Percentiles rank a stretch among this genome's conserved stretches.
Evolutionary conservation across 1,140 invertebrate genomes (phyloP).

Genomic region (Meloidogyne floridensis): DNA sequence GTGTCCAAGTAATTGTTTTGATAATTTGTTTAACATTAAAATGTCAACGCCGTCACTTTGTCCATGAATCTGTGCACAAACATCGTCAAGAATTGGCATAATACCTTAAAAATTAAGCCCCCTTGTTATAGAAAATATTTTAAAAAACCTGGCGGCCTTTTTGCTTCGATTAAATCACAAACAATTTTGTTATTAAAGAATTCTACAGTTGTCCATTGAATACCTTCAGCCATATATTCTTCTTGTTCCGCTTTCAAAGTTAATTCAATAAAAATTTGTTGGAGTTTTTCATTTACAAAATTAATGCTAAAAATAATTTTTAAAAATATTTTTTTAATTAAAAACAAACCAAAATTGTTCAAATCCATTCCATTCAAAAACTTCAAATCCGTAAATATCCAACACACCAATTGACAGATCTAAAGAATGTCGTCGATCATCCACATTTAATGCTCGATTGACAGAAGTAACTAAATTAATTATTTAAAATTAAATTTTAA

Average conservation of each 20-base stretch:
- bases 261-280: conserved; percentile 79
- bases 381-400: conserved; percentile 76
- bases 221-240: conserved; percentile 76
- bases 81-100: conserved; percentile 76
- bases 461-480: conserved; percentile 54
- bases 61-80: conserved; percentile 77
- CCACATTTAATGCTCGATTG: conserved; percentile 62
- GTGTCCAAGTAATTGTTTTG: conserved; percentile 69
- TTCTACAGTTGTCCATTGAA: conserved; percentile 77
- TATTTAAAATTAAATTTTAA: background rate
- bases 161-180: conserved; percentile 74
- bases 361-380: conserved; percentile 73
- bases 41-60: conserved; percentile 69
- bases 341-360: conserved; percentile 64
- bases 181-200: conserved; percentile 79
- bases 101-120: conserved; percentile 67
- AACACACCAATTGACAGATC: conserved; percentile 70
- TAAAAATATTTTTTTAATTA: background rate
- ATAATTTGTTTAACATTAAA: conserved; percentile 71
- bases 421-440: conserved; percentile 12
- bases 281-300: conserved; percentile 84
- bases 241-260: conserved; percentile 79
- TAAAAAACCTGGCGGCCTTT: conserved; percentile 64
- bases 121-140: too few species aligned
- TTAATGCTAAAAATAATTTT: conserved; percentile 83